Percentiles rank a stretch among this genome's conserved stretches.
Conservation (phyloP, 1,140 invertebrate species). For the Drosophila mojavensis region DNA sequence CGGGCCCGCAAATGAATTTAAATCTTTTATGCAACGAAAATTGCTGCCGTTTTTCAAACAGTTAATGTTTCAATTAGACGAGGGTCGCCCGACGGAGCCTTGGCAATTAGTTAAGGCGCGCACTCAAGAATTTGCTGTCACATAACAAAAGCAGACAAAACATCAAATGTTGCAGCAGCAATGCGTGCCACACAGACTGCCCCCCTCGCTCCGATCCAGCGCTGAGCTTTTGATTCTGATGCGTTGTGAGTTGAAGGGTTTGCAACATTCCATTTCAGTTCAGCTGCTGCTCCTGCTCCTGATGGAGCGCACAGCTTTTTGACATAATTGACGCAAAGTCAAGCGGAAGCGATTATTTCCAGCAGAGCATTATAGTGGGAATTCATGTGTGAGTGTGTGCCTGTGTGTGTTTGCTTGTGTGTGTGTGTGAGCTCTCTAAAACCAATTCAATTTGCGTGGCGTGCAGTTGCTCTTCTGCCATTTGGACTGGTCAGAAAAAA, state of each 20-base stretch:
- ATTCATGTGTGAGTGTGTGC: not conserved
- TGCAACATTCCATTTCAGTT: slow-evolving; percentile 20
- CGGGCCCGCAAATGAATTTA: slow-evolving; percentile 72
- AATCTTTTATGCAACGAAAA: slow-evolving; percentile 71
- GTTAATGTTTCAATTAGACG: slow-evolving; percentile 82
- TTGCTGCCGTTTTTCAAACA: slow-evolving; percentile 66
- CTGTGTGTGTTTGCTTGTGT: not conserved
- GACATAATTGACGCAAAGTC: slow-evolving; percentile 78
- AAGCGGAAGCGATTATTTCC: slow-evolving; percentile 74
- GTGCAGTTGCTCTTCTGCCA: slow-evolving; percentile 46
- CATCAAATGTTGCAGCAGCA: not conserved
- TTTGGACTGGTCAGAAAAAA: slow-evolving; percentile 37
- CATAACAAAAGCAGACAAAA: not conserved
- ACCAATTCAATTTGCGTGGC: slow-evolving; percentile 70
- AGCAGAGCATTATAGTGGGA: slow-evolving; percentile 9
- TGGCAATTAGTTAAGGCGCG: slow-evolving; percentile 56
- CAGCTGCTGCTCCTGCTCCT: not conserved
- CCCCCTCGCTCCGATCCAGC: too few relatives aligned
- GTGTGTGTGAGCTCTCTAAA: slow-evolving; percentile 34
- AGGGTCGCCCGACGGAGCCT: slow-evolving; percentile 16
- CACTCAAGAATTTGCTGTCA: slow-evolving; percentile 24
- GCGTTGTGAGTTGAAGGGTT: slow-evolving; percentile 34
- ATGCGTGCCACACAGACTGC: too few relatives aligned
- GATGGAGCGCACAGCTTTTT: slow-evolving; percentile 35
- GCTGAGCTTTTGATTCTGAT: slow-evolving; percentile 10